A percentile compares a stretch with the other conserved stretches of the same genome.
These are phyloP conservation scores for Sander vitreus DNA, from an alignment of 2,113 vertebrate genomes.

Conservation along the genomic window DNA sequence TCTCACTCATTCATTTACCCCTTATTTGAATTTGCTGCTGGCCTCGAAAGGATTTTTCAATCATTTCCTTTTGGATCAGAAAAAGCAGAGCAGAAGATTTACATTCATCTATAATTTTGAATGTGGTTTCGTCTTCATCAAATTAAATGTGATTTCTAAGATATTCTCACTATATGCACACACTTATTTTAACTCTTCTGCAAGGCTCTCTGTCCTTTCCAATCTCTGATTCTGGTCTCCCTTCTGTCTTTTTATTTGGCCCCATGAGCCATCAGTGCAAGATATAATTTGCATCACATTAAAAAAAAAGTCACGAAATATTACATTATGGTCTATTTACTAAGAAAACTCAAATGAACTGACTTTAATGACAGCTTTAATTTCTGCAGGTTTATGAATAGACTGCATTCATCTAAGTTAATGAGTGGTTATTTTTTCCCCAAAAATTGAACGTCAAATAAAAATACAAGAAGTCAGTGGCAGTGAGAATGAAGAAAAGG, in stretches of 20 bases:
- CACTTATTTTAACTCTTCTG: not conserved
- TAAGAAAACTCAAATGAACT: not conserved
- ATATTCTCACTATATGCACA: not conserved
- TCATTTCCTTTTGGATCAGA: not conserved
- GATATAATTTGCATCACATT: conserved; percentile 66
- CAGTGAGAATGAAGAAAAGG: not conserved
- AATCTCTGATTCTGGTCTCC: not conserved
- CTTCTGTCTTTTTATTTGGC: not conserved
- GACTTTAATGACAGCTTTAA: not conserved
- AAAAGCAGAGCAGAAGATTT: not conserved
- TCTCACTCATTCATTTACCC: not conserved
- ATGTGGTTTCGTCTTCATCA: not conserved
- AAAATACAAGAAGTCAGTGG: not conserved
- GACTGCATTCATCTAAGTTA: not conserved
- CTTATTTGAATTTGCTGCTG: not conserved
- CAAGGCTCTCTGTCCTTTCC: too few relatives aligned
- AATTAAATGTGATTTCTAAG: not conserved
- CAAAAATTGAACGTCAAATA: not conserved
- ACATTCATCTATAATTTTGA: not conserved
- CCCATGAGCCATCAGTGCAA: not conserved
- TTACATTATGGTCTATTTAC: not conserved
- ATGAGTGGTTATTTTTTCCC: not conserved
- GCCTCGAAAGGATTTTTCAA: not conserved
- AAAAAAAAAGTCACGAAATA: conserved; percentile 1
- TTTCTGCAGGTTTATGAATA: not conserved